Base-by-base conservation (phyloP, 2,113 vertebrate species). In the Cochlearius cochlearius region DNA sequence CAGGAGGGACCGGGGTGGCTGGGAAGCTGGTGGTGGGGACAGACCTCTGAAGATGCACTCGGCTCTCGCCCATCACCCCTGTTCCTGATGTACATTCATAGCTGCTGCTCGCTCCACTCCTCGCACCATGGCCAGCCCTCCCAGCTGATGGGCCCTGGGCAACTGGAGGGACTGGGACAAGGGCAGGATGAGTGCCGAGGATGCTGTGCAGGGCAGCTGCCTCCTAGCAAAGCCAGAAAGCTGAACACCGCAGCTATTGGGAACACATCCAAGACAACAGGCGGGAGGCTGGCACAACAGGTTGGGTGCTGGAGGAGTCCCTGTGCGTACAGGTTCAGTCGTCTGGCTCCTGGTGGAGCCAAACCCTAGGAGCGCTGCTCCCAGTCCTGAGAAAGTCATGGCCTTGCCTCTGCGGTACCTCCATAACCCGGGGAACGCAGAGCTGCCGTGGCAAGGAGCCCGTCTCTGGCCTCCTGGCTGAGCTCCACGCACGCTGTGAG, bases 321-420 rank as follows among this genome's bases (percentile, higher is more conserved):
- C 88, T 95, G 92, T 90, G 76, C 49, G 5, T 92, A 69, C 25
- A 15, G 49, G 36, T 95, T 96, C 11, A 29, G 10, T 34, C 30
- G 84, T 58, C 80, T 1, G 5, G 92, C 94, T 95, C 90, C 87
- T 7, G 8, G 19, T 47, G 84, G 81, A 96, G 77, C 84, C 91
- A 85, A 96, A 88, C 49, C 27, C 63, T 79, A 66, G 95, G 94
- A 96, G 91, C 38, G 0, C 67, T 66, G 95, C 94, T 96, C 91
- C 90, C 66, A 79, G 93, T 94, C 96, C 96, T 97, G 96, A 97
- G 96, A 95, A 94, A 60, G 60, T 94, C 84, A 67, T 19, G 62
- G 90, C 77, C 19, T 89, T 75, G 86, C 64, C 34, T 89, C 69
- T 64, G 87, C 19, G 45, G 36, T 76, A 73, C 63, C 72, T 88